A percentile compares a stretch with the other conserved stretches of the same genome.
Evolutionary conservation across 2,888 invertebrate genomes (phyloP).

Genomic region (Athrips mouffetella): DNA sequence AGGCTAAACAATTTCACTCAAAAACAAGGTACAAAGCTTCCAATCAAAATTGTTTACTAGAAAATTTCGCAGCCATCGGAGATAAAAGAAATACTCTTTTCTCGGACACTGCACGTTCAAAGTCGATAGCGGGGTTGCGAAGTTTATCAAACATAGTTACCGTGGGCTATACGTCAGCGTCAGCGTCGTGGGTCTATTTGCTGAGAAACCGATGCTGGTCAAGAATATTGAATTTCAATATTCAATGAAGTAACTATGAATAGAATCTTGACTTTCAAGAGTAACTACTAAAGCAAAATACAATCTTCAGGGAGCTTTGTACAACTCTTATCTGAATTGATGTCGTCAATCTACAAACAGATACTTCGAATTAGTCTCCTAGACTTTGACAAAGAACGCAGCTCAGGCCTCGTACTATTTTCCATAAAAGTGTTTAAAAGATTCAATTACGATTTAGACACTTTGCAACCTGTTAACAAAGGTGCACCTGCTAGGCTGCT

Average conservation of each 20-base stretch:
- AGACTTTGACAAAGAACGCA: constrained; percentile 12
- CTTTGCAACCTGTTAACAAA: neutral
- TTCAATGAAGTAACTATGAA: neutral
- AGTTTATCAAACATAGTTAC: too few relatives aligned
- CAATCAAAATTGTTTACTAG: constrained; percentile 9
- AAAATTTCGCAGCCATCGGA: neutral
- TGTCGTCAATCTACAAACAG: neutral
- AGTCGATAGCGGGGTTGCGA: neutral
- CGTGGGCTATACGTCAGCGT: too few relatives aligned
- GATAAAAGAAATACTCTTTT: neutral
- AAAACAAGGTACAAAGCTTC: constrained; percentile 17
- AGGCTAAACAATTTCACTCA: constrained; percentile 36
- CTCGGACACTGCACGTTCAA: neutral
- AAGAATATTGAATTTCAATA: neutral
- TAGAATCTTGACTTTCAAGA: too few relatives aligned
- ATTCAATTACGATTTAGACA: too few relatives aligned
- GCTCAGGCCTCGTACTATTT: neutral
- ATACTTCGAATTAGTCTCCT: constrained; percentile 6
- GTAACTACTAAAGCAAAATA: too few relatives aligned
- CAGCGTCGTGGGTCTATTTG: neutral
- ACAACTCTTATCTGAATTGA: neutral
- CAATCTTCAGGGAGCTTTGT: too few relatives aligned
- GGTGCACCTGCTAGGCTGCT: constrained; percentile 19
- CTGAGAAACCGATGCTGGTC: neutral
- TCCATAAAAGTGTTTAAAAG: too few relatives aligned